Evolutionary conservation across 2,797 vertebrate genomes (phyloP).

Genomic region (Xenops minutus): DNA sequence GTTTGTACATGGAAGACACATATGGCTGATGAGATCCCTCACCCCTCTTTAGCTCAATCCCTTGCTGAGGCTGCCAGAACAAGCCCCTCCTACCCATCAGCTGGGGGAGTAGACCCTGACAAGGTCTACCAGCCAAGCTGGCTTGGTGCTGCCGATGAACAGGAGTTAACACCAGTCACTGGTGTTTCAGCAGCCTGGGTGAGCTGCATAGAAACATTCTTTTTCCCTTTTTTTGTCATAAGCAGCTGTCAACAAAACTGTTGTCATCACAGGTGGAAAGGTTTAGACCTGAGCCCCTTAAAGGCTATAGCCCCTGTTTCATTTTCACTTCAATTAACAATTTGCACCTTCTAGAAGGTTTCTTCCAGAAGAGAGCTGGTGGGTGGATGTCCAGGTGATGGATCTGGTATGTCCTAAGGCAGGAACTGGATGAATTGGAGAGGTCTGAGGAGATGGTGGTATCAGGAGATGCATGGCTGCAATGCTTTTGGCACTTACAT

Average conservation of each 20-base stretch:
- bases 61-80: not conserved
- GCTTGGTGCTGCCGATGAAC: not conserved
- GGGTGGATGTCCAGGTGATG: not conserved
- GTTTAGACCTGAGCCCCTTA: not conserved
- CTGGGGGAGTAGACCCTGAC: not conserved
- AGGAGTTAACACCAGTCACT: not conserved
- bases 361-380: not conserved
- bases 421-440: not conserved
- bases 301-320: not conserved
- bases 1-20: not conserved
- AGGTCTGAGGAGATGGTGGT: not conserved
- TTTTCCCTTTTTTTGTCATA: not conserved
- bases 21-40: not conserved
- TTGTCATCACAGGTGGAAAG: not conserved
- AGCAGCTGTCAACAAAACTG: not conserved
- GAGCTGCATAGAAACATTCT: not conserved
- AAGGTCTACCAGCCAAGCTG: not conserved
- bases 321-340: not conserved
- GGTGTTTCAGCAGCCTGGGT: not conserved
- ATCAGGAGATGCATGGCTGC: accelerated
- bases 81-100: not conserved
- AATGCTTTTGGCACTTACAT: not conserved
- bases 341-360: not conserved
- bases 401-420: not conserved
- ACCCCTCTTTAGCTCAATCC: not conserved